These are phyloP conservation scores for Pseudoatta argentina DNA, from an alignment of 1,140 invertebrate species.

Conservation along the genomic window DNA sequence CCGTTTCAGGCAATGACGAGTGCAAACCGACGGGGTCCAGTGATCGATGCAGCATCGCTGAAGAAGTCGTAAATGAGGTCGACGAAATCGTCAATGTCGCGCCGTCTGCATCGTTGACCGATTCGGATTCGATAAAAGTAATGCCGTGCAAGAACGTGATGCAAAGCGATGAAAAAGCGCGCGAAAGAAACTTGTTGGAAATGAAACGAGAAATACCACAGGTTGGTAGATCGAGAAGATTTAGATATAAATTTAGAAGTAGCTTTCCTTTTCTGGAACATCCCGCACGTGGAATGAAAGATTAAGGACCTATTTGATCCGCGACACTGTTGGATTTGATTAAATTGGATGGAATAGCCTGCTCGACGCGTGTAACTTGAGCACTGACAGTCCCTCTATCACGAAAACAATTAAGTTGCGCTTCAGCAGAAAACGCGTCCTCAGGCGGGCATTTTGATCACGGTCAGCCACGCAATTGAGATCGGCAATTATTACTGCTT, in stretches of 20 bases:
- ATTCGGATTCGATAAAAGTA: neutral
- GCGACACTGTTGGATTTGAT: neutral
- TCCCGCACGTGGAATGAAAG: neutral
- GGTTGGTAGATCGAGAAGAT: slow-evolving; percentile 49
- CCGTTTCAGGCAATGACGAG: slow-evolving; percentile 70
- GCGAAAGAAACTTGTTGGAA: neutral
- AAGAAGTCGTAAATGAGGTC: slow-evolving; percentile 15
- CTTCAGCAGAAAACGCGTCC: neutral
- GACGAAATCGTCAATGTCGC: slow-evolving; percentile 26
- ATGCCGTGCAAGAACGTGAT: neutral
- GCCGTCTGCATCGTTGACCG: neutral
- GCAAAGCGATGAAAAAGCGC: neutral
- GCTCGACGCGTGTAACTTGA: neutral
- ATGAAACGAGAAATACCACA: slow-evolving; percentile 43
- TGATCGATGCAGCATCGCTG: neutral
- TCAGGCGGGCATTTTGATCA: neutral
- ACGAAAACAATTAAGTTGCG: slow-evolving; percentile 21
- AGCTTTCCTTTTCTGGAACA: too few relatives aligned
- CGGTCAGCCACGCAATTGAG: neutral
- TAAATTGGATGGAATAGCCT: slow-evolving; percentile 18
- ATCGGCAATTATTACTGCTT: slow-evolving; percentile 13
- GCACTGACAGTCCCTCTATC: slow-evolving; percentile 9
- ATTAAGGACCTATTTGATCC: slow-evolving; percentile 8
- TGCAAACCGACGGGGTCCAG: slow-evolving; percentile 29
- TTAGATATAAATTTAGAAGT: neutral